phyloP scores from a whole-genome alignment of 2,797 vertebrate genomes.

The Rhincodon typus region DNA sequence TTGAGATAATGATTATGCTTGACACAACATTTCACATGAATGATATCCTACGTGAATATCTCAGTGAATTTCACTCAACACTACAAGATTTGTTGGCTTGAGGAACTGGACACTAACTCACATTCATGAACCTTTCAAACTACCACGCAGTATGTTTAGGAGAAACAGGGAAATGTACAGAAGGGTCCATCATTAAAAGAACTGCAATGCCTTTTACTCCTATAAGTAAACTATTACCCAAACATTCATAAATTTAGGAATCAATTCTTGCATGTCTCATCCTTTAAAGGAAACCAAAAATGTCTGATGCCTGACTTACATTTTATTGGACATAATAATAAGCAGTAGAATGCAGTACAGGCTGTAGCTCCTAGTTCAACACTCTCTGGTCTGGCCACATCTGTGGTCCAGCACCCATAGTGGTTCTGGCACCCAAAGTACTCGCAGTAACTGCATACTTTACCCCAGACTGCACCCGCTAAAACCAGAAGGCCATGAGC shows the following conservation, averaged over 20 bases:
- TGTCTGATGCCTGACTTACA: not conserved
- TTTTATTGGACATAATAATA: not conserved
- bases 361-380: too few species aligned
- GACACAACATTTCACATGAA: not conserved
- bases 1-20: not conserved
- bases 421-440: too few species aligned
- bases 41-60: not conserved
- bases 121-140: not conserved
- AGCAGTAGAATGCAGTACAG: not conserved
- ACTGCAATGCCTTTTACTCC: not conserved
- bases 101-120: not conserved
- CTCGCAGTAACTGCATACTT: too few species aligned
- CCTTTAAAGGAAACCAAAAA: not conserved
- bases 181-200: not conserved
- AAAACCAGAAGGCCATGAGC: too few species aligned
- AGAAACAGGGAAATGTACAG: not conserved
- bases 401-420: too few species aligned
- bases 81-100: not conserved
- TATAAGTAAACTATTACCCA: not conserved
- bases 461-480: too few species aligned
- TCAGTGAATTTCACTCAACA: not conserved
- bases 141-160: too few species aligned
- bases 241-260: not conserved
- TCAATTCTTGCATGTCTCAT: not conserved
- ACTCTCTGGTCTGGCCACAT: too few species aligned